Evolutionary conservation across 2,113 vertebrate genomes (phyloP).

Genomic region (Amblyornis subalaris): DNA sequence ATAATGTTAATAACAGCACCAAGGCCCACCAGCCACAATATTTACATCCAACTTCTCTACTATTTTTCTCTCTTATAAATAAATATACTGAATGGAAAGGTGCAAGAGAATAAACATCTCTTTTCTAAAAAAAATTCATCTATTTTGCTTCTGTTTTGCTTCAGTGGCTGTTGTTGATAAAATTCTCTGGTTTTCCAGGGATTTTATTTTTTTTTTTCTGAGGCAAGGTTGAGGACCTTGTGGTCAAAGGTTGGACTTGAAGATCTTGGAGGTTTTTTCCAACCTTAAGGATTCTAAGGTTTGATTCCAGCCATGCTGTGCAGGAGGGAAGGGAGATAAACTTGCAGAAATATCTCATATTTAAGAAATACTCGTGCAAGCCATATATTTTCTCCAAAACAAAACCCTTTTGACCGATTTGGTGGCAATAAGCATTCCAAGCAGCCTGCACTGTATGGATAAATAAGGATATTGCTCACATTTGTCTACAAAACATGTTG

Average conservation of each 20-base stretch:
- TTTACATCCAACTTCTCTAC: fast-evolving
- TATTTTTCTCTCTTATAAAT: background rate
- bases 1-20: fast-evolving
- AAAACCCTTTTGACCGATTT: background rate
- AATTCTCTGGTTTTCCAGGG: background rate
- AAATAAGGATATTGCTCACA: background rate
- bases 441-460: background rate
- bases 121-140: background rate
- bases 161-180: background rate
- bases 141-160: background rate
- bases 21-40: background rate
- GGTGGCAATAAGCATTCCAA: background rate
- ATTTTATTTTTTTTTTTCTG: background rate
- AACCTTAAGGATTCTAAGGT: background rate
- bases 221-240: background rate
- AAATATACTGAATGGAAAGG: background rate
- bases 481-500: background rate
- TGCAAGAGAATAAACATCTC: background rate
- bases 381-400: background rate
- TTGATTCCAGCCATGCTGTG: background rate
- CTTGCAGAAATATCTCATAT: background rate
- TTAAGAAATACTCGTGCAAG: background rate
- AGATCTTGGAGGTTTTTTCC: background rate
- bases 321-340: background rate
- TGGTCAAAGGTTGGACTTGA: background rate